A percentile compares a stretch with the other conserved stretches of the same genome.
These are phyloP conservation scores for Phyllostomus discolor DNA, from an alignment of 2,113 vertebrate genomes.

Conservation along the genomic window DNA sequence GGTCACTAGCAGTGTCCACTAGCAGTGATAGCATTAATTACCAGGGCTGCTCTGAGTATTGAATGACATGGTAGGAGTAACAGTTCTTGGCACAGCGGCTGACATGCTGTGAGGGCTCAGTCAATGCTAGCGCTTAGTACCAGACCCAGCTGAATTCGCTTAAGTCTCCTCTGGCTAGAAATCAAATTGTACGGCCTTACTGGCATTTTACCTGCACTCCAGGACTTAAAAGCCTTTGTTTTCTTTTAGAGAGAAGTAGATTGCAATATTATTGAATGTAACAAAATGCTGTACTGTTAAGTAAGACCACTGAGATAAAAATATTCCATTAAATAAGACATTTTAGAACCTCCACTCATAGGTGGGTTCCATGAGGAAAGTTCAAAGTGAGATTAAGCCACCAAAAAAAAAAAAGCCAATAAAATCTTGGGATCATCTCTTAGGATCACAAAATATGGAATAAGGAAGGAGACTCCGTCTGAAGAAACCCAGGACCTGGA, in stretches of 20 bases:
- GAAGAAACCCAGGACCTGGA: neutral
- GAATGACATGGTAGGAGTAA: neutral
- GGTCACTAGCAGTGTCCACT: neutral
- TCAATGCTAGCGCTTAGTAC: neutral
- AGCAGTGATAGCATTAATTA: neutral
- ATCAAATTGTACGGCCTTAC: neutral
- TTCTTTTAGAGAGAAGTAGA: constrained; percentile 19
- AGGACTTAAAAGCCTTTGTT: constrained; percentile 43
- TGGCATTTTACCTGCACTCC: neutral
- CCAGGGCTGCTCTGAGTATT: neutral
- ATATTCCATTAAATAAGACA: constrained; percentile 1
- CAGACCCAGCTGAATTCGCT: neutral
- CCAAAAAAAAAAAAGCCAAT: neutral
- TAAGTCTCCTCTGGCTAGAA: constrained; percentile 9
- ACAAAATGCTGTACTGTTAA: constrained; percentile 8
- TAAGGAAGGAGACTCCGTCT: neutral
- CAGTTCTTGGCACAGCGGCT: neutral
- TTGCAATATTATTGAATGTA: constrained; percentile 16
- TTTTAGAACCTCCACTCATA: neutral
- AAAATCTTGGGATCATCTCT: neutral
- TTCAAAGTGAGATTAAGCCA: neutral
- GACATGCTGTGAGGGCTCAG: neutral
- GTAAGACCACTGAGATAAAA: constrained; percentile 34
- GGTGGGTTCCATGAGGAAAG: neutral
- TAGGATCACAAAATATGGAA: neutral